Conservation (phyloP, 2,888 invertebrate genomes). For the Panzeria rudis region DNA sequence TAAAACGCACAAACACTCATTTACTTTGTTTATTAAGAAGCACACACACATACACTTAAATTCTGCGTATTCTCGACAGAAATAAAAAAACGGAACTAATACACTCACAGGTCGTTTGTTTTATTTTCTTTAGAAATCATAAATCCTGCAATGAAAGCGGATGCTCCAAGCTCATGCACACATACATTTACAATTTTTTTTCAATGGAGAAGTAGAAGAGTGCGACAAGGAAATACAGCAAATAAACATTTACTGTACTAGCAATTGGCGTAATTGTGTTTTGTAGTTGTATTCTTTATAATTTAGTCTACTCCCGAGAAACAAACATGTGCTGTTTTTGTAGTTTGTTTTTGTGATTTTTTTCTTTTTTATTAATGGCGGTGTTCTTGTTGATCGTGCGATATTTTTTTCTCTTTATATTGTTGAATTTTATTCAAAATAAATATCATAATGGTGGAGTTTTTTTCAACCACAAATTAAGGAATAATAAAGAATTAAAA, state of each 20-base stretch:
- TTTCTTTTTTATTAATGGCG: constrained; percentile 48
- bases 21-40: constrained; percentile 13
- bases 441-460: constrained; percentile 55
- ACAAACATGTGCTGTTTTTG: constrained; percentile 40
- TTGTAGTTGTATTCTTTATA: constrained; percentile 19
- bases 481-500: constrained; percentile 45
- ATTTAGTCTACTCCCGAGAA: constrained; percentile 28
- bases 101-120: constrained; percentile 3
- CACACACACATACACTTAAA: constrained; percentile 2
- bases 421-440: constrained; percentile 34
- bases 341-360: constrained; percentile 21
- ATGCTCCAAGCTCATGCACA: constrained; percentile 34
- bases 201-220: constrained; percentile 1
- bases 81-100: constrained; percentile 2
- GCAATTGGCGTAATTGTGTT: constrained; percentile 33
- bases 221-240: constrained; percentile 12
- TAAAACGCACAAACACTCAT: constrained; percentile 4
- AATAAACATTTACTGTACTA: constrained; percentile 26
- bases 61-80: constrained; percentile 19
- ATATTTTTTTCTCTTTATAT: constrained; percentile 38
- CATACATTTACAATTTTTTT: neutral
- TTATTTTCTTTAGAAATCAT: constrained; percentile 54
- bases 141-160: constrained; percentile 70
- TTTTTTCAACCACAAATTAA: constrained; percentile 42
- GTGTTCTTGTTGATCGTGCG: constrained; percentile 61